Percentiles rank a stretch among this genome's conserved stretches.
Conservation (phyloP, 2,888 invertebrate genomes). For the Silvanus unidentatus region DNA sequence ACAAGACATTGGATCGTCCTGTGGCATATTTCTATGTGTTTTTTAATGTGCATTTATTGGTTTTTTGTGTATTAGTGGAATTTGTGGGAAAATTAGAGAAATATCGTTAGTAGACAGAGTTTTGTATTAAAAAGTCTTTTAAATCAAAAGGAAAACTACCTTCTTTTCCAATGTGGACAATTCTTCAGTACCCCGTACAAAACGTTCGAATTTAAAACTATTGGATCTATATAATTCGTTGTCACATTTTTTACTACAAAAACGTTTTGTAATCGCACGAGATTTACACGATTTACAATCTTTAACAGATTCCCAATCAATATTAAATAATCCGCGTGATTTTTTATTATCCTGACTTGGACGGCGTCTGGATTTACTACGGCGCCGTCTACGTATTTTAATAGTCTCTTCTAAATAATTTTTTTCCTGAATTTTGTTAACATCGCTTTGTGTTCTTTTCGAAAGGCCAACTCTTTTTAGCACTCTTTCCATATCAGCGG, state of each 20-base stretch:
- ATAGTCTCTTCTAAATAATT: constrained; percentile 26
- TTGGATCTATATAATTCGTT: constrained; percentile 82
- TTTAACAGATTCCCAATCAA: constrained; percentile 53
- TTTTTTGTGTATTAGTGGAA: too few species aligned
- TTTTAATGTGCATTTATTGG: too few species aligned
- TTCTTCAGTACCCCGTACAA: constrained; percentile 64
- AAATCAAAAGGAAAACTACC: constrained; percentile 45
- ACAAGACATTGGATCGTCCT: too few species aligned
- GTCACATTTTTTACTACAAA: constrained; percentile 71
- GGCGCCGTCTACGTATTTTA: constrained; percentile 31
- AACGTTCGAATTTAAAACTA: constrained; percentile 82
- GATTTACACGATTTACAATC: constrained; percentile 53
- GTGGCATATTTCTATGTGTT: too few species aligned
- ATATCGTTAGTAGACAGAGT: too few species aligned
- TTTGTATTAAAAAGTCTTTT: too few species aligned
- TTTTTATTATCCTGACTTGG: constrained; percentile 35
- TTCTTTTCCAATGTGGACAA: constrained; percentile 56
- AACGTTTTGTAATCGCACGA: constrained; percentile 60
- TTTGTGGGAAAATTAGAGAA: too few species aligned
- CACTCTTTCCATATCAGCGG: constrained; percentile 45
- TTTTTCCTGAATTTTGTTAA: constrained; percentile 26
- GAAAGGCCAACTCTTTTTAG: constrained; percentile 45
- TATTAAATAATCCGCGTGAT: constrained; percentile 44
- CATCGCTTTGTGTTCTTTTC: constrained; percentile 38
- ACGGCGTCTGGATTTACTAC: constrained; percentile 40